Evolutionary conservation across 1,140 invertebrate genomes (phyloP), one percentile per base, ranked within the genome.

Genomic region (Apocrypta bakeri): DNA sequence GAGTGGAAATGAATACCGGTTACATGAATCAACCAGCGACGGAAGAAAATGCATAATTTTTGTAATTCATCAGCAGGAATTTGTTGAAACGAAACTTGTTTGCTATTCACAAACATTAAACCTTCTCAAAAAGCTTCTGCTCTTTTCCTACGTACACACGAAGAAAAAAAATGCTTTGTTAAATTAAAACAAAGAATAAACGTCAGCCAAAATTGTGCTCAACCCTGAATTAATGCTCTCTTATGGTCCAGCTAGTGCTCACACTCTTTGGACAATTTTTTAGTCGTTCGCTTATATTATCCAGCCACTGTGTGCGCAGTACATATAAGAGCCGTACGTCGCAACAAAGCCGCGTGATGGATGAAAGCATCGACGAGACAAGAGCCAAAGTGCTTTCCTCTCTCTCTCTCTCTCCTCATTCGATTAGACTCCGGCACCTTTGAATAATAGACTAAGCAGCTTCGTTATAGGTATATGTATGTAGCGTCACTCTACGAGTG

Each of bases 61-160:
- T 37, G 9, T 37, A 37, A 37, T 9, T 37, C 33, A 4, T 9
- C 3, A 2, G 33, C 33, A 4, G 9, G 9, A 37, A 37, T 37
- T 9, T 37, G 33, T 37, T 9, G 33, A 37, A 9, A 17, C 42
- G 12, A 48, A 48, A 17, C 42, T 1, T 17, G 12, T n/a, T 56
- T 56, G 21, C 48, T 42, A 42, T 42, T 42, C 40, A 42, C 40
- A 42, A 42, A 12, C 40, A 42, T 14, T 11, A 42, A 11, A 1
- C 12, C 3, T 24, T 31, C 11, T 0, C 17, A n/a, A 2, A n/a
- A 56, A 56, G 48, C 48, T 56, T 42, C 27, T 72, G 56, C 29
- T 64, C 61, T n/a, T n/a, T n/a, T n/a, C n/a, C n/a, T n/a, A n/a
- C 66, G 24, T 83, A 78, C 85, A 76, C 80, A 86, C 76, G 21